Evolutionary conservation across 2,113 vertebrate genomes (phyloP), one percentile per base, ranked within the genome.

Genomic region (Periophthalmus modestus): DNA sequence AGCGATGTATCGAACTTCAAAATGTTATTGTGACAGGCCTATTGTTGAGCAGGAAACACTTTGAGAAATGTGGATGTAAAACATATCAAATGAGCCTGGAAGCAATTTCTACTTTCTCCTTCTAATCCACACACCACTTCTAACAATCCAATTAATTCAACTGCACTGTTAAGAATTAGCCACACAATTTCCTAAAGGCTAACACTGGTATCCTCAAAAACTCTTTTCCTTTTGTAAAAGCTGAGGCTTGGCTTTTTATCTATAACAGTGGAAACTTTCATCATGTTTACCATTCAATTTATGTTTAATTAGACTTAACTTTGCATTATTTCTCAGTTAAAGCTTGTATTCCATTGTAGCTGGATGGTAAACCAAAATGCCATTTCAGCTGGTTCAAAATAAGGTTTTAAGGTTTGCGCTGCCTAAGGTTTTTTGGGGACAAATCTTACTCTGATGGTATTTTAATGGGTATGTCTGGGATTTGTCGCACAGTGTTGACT

Each of bases 91-190:
- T 85, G 68, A 85, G 81, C 66, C 86, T 89, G 86, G 88, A 82
- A 87, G 78, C 88, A 85, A 88, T 91, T 65, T 75, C 71, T 55
- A 68, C 78, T 28, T 28, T 28, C 28, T 28, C 1, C 1, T 28
- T 28, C 28, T 83, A 80, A 85, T 89, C 88, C 77, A 33, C 73
- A 78, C 77, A 80, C 85, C 88, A 82, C 84, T 87, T 86, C 81
- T 85, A 75, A 87, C 58, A 69, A 81, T 87, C 66, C 16, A 68
- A 74, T 87, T 71, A 78, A 84, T 89, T 84, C 78, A 74, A 67
- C 48, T 73, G 33, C 72, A 68, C 68, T 39, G 68, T 80, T 80
- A 73, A 66, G 70, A 83, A 79, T 79, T 61, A 71, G 72, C 81
- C 15, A 57, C 65, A 79, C 62, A 74, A 33, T 80, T 81, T 79